Base-by-base conservation (phyloP, 2,888 invertebrate genomes). In the Celastrina argiolus region DNA sequence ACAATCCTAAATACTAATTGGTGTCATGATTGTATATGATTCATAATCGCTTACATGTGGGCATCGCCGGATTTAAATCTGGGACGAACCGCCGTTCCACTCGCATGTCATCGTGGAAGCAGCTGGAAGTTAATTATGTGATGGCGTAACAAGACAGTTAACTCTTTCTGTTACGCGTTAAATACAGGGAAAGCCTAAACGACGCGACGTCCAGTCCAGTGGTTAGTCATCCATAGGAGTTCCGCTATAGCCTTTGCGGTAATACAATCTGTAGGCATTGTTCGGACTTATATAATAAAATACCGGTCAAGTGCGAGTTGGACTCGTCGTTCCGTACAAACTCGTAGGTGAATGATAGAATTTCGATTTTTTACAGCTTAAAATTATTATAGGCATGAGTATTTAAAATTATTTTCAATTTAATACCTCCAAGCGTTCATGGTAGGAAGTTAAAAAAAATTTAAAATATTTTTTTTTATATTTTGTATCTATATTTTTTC, bases 131-230 rank as follows among this genome's bases (percentile, higher is more conserved):
- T 18, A 45, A 45, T 39, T 8, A n/a, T 51, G 51, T 5, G 51
- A 51, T 51, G 51, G 22, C 51, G 51, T 51, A 51, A 51, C 51
- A 26, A 51, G 22, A 10, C 22, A 14, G n/a, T n/a, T n/a, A 51
- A 51, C 51, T 51, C 22, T 51, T 51, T 51, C 26, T 51, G 51
- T 51, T 51, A 51, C 51, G 51, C 51, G 12, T 51, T 51, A 51
- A 12, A 51, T 51, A 51, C 51, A 26, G 51, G 51, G 5, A 51
- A 12, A 18, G 51, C 51, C 51, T 22, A 51, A 2, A n/a, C 12
- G 10, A 18, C 4, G 10, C 22, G 22, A 22, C 4, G 28, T 28
- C 4, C n/a, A n/a, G n/a, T 28, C 51, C 51, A 18, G 22, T 22
- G 51, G 51, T 14, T 51, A 51, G 1, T 51, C 51, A 51, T 51